Evolutionary conservation across 2,888 invertebrate genomes (phyloP).

Genomic region (Luperina nickerlii): DNA sequence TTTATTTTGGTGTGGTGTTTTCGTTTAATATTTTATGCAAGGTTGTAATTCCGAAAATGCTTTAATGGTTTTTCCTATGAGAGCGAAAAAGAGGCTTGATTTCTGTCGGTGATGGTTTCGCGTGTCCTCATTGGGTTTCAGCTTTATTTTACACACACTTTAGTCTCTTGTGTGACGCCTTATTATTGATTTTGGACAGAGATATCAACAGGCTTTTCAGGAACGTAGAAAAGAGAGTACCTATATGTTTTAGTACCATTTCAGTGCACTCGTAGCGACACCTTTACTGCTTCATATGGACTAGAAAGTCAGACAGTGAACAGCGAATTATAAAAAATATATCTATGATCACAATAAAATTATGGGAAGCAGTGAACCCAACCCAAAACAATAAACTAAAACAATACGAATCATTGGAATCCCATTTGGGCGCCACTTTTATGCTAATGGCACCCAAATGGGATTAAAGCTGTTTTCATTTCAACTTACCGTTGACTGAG

Average conservation of each 20-base stretch:
- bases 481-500: background rate
- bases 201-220: background rate
- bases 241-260: background rate
- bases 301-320: background rate
- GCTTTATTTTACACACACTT: background rate
- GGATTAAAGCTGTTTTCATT: background rate
- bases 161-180: conserved; percentile 4
- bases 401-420: background rate
- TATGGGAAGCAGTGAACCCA: background rate
- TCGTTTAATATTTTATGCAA: background rate
- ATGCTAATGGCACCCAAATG: conserved; percentile 16
- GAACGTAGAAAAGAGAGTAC: conserved; percentile 27
- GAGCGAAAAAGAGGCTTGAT: conserved; percentile 25
- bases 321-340: background rate
- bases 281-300: conserved; percentile 11
- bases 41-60: conserved; percentile 1
- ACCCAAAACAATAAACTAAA: background rate
- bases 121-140: conserved; percentile 23
- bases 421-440: conserved; percentile 17
- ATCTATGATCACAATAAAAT: background rate
- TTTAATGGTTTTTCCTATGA: background rate
- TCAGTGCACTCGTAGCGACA: conserved; percentile 21
- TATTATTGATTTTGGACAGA: conserved; percentile 46
- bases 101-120: background rate
- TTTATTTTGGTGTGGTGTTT: background rate